Base-by-base conservation (phyloP, 2,797 vertebrate genomes). In the Liparis tanakae region DNA sequence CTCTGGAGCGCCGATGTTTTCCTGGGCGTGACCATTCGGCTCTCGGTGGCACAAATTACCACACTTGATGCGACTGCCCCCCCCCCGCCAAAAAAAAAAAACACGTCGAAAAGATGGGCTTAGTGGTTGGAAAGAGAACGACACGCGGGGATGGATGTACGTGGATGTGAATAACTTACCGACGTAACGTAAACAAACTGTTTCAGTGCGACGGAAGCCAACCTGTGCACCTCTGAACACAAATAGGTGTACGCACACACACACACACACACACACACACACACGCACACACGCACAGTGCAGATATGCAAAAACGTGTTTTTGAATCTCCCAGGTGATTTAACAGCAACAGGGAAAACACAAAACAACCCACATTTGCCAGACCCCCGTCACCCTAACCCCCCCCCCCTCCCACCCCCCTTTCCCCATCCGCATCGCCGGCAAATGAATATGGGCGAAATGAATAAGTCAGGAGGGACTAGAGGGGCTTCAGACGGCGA, bases 401-500 rank as follows among this genome's bases (percentile, higher is more conserved):
- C n/a, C 71, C 43, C 50, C 25, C 78, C 48, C 55, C 34, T 79
- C 67, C 70, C 25, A 2, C 25, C 25, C 25, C 25, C 25, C 25
- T 1, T n/a, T n/a, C 59, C 68, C 25, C 66, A 70, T 70, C 73
- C 46, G 8, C 81, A 30, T 72, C 61, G 70, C 72, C 61, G 70
- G 72, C 73, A 79, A 74, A 71, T 73, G 53, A 88, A 81, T 75
- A 85, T n/a, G n/a, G n/a, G n/a, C n/a, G n/a, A 79, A 74, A 71
- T 73, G 53, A 88, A 81, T 75, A 85, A 75, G 70, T 69, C 69
- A 48, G 70, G 63, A 74, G 81, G 79, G 67, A 80, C 61, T 66
- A 83, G 76, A 78, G 66, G 43, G 74, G 85, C 83, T 75, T 76
- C 80, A 90, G 88, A 89, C 89, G 80, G 85, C 80, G 59, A 66